Percentiles rank a stretch among this genome's conserved stretches.
Conservation (phyloP, 1,140 invertebrate species). For the Gerris buenoi region DNA sequence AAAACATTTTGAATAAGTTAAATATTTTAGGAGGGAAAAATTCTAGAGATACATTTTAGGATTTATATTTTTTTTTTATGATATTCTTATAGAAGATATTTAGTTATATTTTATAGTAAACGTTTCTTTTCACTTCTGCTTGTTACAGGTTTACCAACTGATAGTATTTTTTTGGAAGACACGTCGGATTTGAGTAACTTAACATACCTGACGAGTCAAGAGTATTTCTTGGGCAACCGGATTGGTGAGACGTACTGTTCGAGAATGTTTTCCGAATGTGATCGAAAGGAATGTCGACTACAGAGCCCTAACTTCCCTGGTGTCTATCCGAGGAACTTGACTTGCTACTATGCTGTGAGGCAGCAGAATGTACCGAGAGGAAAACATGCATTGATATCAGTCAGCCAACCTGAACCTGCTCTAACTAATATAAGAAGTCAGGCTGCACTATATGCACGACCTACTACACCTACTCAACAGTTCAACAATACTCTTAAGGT, state of each 20-base stretch:
- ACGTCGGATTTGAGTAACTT: background rate
- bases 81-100: too few relatives aligned
- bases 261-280: conserved; percentile 74
- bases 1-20: too few relatives aligned
- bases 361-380: conserved; percentile 64
- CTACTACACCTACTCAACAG: conserved; percentile 11
- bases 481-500: conserved; percentile 15
- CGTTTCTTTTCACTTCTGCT: background rate
- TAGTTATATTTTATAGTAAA: too few relatives aligned
- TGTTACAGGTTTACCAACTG: background rate
- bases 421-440: conserved; percentile 62
- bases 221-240: conserved; percentile 58
- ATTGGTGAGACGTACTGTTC: conserved; percentile 80
- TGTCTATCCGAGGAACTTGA: conserved; percentile 74
- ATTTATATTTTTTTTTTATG: too few relatives aligned
- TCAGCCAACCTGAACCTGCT: conserved; percentile 66
- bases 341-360: conserved; percentile 71
- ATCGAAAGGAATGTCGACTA: conserved; percentile 66
- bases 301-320: conserved; percentile 85
- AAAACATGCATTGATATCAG: conserved; percentile 68
- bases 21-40: too few relatives aligned
- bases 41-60: too few relatives aligned
- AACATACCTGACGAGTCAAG: conserved; percentile 19
- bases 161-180: background rate
- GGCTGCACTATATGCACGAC: conserved; percentile 35